Conservation (phyloP, 2,888 invertebrate species). For the Amblyjoppa proteus region DNA sequence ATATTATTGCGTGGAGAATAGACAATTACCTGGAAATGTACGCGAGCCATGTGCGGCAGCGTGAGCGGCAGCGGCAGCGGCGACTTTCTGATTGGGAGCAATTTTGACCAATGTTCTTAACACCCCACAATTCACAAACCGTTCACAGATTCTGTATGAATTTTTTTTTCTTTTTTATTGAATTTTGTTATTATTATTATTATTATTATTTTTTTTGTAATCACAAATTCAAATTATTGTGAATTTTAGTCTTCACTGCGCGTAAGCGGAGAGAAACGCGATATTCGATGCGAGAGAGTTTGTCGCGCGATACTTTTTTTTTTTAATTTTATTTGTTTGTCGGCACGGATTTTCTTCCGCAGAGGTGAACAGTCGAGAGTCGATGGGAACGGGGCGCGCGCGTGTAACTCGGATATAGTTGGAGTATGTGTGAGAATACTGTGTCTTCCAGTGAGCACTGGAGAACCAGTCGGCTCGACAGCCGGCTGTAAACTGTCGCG, state of each 20-base stretch:
- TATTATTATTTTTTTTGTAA: not conserved
- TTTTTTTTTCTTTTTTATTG: not conserved
- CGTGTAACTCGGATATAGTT: not conserved
- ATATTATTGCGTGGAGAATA: not conserved
- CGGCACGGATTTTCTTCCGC: not conserved
- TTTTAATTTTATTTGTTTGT: not conserved
- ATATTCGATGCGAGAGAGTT: not conserved
- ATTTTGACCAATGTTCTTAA: constrained; percentile 73
- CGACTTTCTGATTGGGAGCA: constrained; percentile 77
- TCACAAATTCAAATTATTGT: constrained; percentile 19
- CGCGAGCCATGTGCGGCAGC: constrained; percentile 73
- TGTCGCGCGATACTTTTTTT: constrained; percentile 1
- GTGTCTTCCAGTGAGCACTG: constrained; percentile 29
- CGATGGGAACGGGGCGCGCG: not conserved
- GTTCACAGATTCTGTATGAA: constrained; percentile 28
- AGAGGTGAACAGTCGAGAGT: constrained; percentile 17
- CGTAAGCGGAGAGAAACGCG: not conserved
- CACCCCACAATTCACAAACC: constrained; percentile 61
- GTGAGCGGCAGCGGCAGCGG: constrained; percentile 58
- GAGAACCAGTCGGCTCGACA: constrained; percentile 78
- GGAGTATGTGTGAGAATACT: not conserved
- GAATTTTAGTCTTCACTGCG: constrained; percentile 22
- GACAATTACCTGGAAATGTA: constrained; percentile 75
- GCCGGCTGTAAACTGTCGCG: constrained; percentile 84
- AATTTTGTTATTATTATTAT: not conserved